Evolutionary conservation across 1,140 invertebrate species (phyloP).

Genomic region (Cydia fagiglandana): DNA sequence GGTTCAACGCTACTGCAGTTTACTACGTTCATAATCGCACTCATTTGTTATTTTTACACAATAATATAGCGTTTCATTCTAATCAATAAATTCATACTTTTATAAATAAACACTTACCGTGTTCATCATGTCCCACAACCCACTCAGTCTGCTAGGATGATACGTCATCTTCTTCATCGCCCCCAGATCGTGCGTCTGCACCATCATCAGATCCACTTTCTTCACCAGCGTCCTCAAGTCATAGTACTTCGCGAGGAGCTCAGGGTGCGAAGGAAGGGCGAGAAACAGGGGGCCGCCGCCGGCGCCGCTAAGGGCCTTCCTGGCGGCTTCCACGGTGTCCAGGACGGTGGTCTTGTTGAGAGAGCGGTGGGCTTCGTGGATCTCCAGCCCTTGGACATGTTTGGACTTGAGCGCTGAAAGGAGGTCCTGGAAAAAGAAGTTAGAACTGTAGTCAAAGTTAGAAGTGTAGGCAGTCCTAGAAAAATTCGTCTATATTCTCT

Average conservation of each 20-base stretch:
- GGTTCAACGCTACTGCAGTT: no score
- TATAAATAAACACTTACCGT: no score
- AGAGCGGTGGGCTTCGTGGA: conserved; percentile 80
- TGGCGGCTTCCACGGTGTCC: conserved; percentile 80
- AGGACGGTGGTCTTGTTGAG: conserved; percentile 80
- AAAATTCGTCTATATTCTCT: no score
- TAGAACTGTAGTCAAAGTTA: neutral
- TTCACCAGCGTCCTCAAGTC: conserved; percentile 82
- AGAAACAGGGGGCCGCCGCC: conserved; percentile 81
- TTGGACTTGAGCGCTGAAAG: conserved; percentile 75
- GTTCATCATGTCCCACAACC: conserved; percentile 88
- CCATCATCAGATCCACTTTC: conserved; percentile 81
- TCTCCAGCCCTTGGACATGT: conserved; percentile 83
- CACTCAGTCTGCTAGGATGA: conserved; percentile 88
- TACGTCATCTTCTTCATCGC: conserved; percentile 84
- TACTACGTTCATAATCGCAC: no score
- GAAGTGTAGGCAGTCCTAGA: no score
- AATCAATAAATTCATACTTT: no score
- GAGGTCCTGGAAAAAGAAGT: conserved; percentile 74
- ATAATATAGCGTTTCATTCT: no score
- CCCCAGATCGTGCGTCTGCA: conserved; percentile 85
- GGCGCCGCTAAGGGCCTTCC: conserved; percentile 77
- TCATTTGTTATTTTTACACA: no score
- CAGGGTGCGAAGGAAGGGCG: conserved; percentile 81
- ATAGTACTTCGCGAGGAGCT: conserved; percentile 84